Evolutionary conservation across 1,140 invertebrate genomes (phyloP).

Genomic region (Ips nitidus): DNA sequence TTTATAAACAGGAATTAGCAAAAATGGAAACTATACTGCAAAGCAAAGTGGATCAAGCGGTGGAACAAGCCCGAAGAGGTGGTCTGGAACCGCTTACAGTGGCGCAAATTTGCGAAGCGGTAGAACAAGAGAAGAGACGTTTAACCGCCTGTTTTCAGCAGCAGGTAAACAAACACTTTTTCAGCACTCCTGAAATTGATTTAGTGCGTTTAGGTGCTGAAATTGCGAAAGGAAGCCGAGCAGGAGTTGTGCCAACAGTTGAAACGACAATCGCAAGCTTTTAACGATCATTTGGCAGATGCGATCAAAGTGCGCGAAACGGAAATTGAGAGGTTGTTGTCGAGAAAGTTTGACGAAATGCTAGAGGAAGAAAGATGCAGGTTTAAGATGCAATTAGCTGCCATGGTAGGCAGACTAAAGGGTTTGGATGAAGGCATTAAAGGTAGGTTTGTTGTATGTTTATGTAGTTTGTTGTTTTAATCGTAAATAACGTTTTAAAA

Average conservation of each 20-base stretch:
- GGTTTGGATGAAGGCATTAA: slow-evolving; percentile 87
- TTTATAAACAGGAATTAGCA: slow-evolving; percentile 58
- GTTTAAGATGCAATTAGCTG: slow-evolving; percentile 77
- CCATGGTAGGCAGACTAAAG: slow-evolving; percentile 77
- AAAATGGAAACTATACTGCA: slow-evolving; percentile 67
- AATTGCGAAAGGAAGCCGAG: slow-evolving; percentile 68
- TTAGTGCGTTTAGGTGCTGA: slow-evolving; percentile 56
- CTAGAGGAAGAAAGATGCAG: slow-evolving; percentile 66
- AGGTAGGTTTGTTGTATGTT: slow-evolving; percentile 56
- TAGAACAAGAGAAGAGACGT: slow-evolving; percentile 60
- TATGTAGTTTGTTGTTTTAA: too few relatives aligned
- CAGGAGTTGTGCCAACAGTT: slow-evolving; percentile 74
- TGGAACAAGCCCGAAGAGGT: slow-evolving; percentile 59
- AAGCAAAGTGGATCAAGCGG: slow-evolving; percentile 61
- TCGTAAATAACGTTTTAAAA: too few relatives aligned
- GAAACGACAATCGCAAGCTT: slow-evolving; percentile 77
- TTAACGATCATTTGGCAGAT: slow-evolving; percentile 79
- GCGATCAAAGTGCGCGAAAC: slow-evolving; percentile 70
- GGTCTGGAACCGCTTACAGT: slow-evolving; percentile 52
- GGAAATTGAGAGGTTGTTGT: slow-evolving; percentile 66
- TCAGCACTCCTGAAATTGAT: slow-evolving; percentile 33
- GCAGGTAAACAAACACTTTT: slow-evolving; percentile 49
- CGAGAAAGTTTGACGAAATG: slow-evolving; percentile 69
- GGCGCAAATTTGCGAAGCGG: slow-evolving; percentile 56
- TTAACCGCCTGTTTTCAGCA: slow-evolving; percentile 59